These are phyloP conservation scores for Tetranychus piercei DNA, from an alignment of 2,888 invertebrate genomes.

Conservation along the genomic window DNA sequence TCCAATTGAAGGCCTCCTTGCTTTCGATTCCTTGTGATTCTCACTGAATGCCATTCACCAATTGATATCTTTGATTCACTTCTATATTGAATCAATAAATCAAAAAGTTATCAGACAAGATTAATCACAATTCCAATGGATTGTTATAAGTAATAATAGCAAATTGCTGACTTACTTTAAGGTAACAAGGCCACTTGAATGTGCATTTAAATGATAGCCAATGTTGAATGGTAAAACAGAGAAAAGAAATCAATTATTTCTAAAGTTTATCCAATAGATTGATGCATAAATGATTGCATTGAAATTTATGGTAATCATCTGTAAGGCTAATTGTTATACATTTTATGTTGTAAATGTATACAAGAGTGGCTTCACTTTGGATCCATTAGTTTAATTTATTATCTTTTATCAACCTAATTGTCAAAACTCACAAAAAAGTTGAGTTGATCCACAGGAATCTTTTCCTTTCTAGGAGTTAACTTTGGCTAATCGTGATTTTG, in stretches of 20 bases:
- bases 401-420: too few species aligned
- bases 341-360: too few species aligned
- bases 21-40: constrained; percentile 51
- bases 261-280: too few species aligned
- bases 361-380: too few species aligned
- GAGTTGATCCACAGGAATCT: too few species aligned
- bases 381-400: too few species aligned
- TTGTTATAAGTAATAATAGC: background rate
- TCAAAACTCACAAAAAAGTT: too few species aligned
- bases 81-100: constrained; percentile 31
- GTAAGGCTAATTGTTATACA: too few species aligned
- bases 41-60: constrained; percentile 60
- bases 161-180: constrained; percentile 40
- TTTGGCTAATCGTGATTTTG: background rate
- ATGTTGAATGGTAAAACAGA: background rate
- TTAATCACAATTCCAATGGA: background rate
- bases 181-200: constrained; percentile 40
- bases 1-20: constrained; percentile 59
- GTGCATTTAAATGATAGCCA: too few species aligned
- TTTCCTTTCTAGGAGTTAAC: too few species aligned
- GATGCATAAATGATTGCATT: too few species aligned
- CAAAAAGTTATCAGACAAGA: background rate
- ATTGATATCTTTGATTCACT: constrained; percentile 42
- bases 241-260: constrained; percentile 7
- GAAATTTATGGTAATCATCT: too few species aligned